Evolutionary conservation across 2,888 invertebrate species (phyloP).

Genomic region (Heteromurus nitidus): DNA sequence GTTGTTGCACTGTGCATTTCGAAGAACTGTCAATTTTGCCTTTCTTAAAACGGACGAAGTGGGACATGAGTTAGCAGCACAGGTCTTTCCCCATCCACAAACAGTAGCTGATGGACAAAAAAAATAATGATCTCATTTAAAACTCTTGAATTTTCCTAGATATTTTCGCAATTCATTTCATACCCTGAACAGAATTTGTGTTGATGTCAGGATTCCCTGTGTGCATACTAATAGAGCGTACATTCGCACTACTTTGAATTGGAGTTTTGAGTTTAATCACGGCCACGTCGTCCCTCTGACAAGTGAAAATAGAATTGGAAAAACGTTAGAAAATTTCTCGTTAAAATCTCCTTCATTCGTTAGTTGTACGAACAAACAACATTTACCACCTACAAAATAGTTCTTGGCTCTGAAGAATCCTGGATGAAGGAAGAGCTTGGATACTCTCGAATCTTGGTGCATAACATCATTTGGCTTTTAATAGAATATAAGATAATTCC

Average conservation of each 20-base stretch:
- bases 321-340: not conserved
- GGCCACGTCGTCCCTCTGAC: constrained; percentile 88
- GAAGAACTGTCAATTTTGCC: constrained; percentile 89
- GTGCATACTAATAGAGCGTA: constrained; percentile 28
- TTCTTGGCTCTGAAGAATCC: constrained; percentile 51
- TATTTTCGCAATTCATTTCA: not conserved
- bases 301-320: no score
- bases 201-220: constrained; percentile 20
- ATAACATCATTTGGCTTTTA: not conserved
- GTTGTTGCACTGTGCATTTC: constrained; percentile 84
- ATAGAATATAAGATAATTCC: no score
- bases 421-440: constrained; percentile 46
- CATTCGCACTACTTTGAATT: constrained; percentile 75
- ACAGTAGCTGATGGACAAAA: constrained; percentile 15
- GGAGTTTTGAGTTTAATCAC: constrained; percentile 87
- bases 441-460: constrained; percentile 40
- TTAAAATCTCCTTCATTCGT: no score
- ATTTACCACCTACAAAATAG: no score
- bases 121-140: not conserved
- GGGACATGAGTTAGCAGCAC: constrained; percentile 81
- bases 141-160: no score
- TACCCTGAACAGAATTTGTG: constrained; percentile 8
- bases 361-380: no score
- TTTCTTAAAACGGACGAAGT: constrained; percentile 88
- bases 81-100: constrained; percentile 46